Base-by-base conservation (phyloP, 2,888 invertebrate species). In the Tetropium fuscum region DNA sequence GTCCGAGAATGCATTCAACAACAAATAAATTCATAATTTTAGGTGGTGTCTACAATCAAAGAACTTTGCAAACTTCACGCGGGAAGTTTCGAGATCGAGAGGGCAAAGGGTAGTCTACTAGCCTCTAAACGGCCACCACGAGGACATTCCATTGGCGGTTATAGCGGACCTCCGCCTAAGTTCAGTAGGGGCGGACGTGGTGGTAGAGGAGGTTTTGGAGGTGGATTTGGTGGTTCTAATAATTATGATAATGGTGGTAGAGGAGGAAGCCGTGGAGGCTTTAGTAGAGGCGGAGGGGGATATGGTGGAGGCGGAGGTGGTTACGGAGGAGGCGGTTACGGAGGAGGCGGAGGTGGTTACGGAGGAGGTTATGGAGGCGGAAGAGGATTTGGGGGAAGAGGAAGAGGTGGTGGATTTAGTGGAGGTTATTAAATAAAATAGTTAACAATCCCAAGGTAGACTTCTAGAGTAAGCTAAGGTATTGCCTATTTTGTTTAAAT, bases 41-140 rank as follows among this genome's bases (percentile, higher is more conserved):
- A 89, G 85, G 85, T 92, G 0, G 83, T 97, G 20, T 81, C 84
- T 20, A 87, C 92, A 3, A 84, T 97, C 0, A 88, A 87, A 72
- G 86, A 89, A 13, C 81, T 98, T 0, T 95, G 95, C 75, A 84
- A 87, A 22, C 84, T 92, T 74, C 87, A 90, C 63, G 90, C 95
- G 0, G 93, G 94, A 0, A 90, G 93, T 72, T 87, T 84, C 75
- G 86, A 87, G 53, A 85, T 93, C 66, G 83, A 87, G 11, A 87
- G 89, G 0, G 81, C 85, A 1, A 83, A 85, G 0, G 78, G 80
- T 1, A 84, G 83, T 64, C 80, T 85, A 47, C 81, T 83, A 0
- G 83, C 85, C 4, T 85, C 84, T 0, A 83, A 84, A 27, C 83
- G 88, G 60, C 84, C 83, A 2, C 83, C 84, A 1, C 74, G 85